Evolutionary conservation across 1,140 invertebrate genomes (phyloP).

Genomic region (Meloidogyne chitwoodi): DNA sequence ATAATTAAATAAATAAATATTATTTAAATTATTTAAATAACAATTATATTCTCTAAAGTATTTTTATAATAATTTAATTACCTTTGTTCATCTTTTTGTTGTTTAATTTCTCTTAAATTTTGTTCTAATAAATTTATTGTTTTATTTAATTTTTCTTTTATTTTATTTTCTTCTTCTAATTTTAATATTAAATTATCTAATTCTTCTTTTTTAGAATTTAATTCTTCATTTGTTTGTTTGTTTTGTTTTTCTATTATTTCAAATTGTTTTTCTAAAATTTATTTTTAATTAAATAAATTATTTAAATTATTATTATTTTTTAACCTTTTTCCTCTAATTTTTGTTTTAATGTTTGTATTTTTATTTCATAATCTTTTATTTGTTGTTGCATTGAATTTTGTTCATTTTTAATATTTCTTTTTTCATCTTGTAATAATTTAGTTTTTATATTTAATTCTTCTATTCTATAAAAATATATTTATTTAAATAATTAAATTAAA

Average conservation of each 20-base stretch:
- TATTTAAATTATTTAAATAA: no score
- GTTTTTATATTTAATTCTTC: conserved; percentile 55
- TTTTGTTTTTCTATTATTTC: conserved; percentile 44
- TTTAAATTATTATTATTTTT: neutral
- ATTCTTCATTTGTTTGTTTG: conserved; percentile 34
- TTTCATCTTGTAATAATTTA: conserved; percentile 50
- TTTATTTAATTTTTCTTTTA: conserved; percentile 47
- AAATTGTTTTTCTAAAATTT: conserved; percentile 49
- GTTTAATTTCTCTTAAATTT: conserved; percentile 51
- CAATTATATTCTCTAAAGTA: no score
- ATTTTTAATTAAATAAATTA: neutral
- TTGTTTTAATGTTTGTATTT: conserved; percentile 48
- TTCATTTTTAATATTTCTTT: conserved; percentile 48
- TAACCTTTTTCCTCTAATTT: conserved; percentile 54
- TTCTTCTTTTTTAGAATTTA: conserved; percentile 37
- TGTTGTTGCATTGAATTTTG: conserved; percentile 48
- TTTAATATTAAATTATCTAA: conserved; percentile 43
- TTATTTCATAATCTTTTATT: conserved; percentile 52
- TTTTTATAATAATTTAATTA: no score
- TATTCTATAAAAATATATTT: conserved; percentile 43
- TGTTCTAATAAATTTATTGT: conserved; percentile 44
- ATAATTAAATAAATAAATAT: neutral
- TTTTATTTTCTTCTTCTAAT: conserved; percentile 38
- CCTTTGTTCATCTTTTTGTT: conserved; percentile 54
- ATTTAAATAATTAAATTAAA: neutral